These are phyloP conservation scores for Axea sp. DNA, from an alignment of 2,888 invertebrate genomes.

Conservation along the genomic window DNA sequence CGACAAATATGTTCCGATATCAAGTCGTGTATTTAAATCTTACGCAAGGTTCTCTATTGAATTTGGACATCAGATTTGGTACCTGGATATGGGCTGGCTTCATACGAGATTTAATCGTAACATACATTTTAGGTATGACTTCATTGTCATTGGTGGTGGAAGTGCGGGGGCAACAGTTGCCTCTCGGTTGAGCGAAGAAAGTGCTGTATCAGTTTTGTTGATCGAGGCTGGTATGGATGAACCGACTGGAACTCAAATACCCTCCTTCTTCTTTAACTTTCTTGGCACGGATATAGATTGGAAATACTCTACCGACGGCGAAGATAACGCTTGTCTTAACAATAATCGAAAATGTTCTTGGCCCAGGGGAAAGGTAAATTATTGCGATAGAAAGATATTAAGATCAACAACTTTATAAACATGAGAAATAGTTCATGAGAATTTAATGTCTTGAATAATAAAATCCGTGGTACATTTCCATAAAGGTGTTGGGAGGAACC, in stretches of 20 bases:
- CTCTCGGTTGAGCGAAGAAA: constrained; percentile 86
- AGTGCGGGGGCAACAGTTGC: constrained; percentile 87
- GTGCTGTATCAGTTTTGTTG: constrained; percentile 86
- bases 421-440: no score
- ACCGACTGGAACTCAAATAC: constrained; percentile 92
- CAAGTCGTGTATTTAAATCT: constrained; percentile 2
- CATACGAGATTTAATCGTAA: no score
- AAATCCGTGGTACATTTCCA: no score
- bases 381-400: neutral
- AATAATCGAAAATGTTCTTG: constrained; percentile 88
- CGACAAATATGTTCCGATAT: constrained; percentile 6
- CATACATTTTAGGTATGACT: constrained; percentile 84
- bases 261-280: constrained; percentile 93
- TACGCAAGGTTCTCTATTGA: constrained; percentile 9
- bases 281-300: constrained; percentile 93
- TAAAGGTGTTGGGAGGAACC: constrained; percentile 91
- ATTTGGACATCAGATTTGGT: neutral
- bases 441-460: no score
- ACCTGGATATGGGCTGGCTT: no score
- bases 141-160: constrained; percentile 87
- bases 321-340: constrained; percentile 87
- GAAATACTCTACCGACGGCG: constrained; percentile 92
- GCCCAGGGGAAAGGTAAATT: constrained; percentile 89
- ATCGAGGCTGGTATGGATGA: constrained; percentile 91
- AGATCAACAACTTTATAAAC: no score